Base-by-base conservation (phyloP, 2,888 invertebrate genomes). In the Drosophila anomalata region DNA sequence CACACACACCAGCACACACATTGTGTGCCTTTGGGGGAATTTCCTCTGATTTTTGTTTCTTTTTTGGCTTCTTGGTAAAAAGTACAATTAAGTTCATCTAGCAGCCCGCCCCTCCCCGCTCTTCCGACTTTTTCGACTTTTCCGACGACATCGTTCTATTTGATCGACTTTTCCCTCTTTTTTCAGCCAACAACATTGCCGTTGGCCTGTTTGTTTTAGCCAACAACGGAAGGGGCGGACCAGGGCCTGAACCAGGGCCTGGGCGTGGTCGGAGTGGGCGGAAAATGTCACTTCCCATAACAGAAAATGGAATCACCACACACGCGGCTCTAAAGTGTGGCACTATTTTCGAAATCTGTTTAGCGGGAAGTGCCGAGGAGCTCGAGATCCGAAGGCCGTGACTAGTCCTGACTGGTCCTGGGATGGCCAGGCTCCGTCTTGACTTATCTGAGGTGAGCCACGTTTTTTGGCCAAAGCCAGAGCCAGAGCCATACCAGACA, bases 51-150 rank as follows among this genome's bases (percentile, higher is more conserved):
- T n/a, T 46, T 22, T 33, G n/a, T 31, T 44, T 17, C 60, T 14
- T 53, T 29, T 48, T 60, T 29, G 29, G 29, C 39, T 47, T 57
- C 39, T 39, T 56, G 78, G 63, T 65, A 56, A 63, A 63, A 63
- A 63, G 67, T 53, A 63, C 63, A 63, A 63, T 63, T 63, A 63
- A 66, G 63, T 63, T 39, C 66, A 63, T 53, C 63, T 42, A 22
- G 62, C 36, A 61, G 42, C 20, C 42, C 1, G 12, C 22, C 61
- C 14, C 4, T 9, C 3, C 24, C 4, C 9, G 42, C 26, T 33
- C 63, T 52, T 44, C 12, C 17, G 42, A 8, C 11, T 20, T 42
- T 42, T 20, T 17, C 52, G 36, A 29, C 53, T 20, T 42, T 42
- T 20, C 41, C 52, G 36, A 29, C 53, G 54, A 66, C 63, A 53